Evolutionary conservation across 2,797 vertebrate genomes (phyloP), one percentile per base, ranked within the genome.

Genomic region (Gallinago stenura): DNA sequence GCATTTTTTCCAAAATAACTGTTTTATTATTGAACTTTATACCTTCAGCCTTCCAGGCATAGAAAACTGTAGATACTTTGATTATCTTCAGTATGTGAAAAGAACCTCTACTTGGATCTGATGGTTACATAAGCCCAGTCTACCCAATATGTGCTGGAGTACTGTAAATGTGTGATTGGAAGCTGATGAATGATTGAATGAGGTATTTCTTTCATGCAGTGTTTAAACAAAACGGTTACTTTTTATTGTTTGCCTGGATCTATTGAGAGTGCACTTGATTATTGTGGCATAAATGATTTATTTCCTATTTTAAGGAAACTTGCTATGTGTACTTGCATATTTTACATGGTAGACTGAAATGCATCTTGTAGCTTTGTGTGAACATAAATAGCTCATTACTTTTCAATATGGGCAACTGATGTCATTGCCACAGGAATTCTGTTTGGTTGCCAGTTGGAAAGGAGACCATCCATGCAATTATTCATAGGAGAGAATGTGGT

Each of bases 311-410:
- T 72, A 76, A 58, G 30, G 50, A 30, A 58, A 31, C 8, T 46
- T 87, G 17, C 16, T 41, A 0, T 2, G 0, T 56, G 11, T 81
- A 10, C 10, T 51, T 41, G 8, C 4, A 0, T 54, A 7, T 48
- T 10, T 73, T 83, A n/a, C 4, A 5, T 15, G 21, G 5, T 65
- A 62, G 18, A 35, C 15, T 43, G n/a, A 86, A 90, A 48, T n/a
- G 5, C 69, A 15, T 69, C 53, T 54, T 21, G 2, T 62, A 33
- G 31, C 53, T 80, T 72, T 51, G 12, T 87, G 22, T 43, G 35
- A 69, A 28, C 20, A 5, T 58, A 24, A 66, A 11, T 72, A 46
- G 3, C 15, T 93, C 0, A 7, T 45, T 82, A 41, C 46, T 85
- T 68, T 85, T 93, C 35, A 60, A 2, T 77, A 43, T n/a, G 62